Conservation (phyloP, 2,888 invertebrate genomes). For the Apotomis turbidana region DNA sequence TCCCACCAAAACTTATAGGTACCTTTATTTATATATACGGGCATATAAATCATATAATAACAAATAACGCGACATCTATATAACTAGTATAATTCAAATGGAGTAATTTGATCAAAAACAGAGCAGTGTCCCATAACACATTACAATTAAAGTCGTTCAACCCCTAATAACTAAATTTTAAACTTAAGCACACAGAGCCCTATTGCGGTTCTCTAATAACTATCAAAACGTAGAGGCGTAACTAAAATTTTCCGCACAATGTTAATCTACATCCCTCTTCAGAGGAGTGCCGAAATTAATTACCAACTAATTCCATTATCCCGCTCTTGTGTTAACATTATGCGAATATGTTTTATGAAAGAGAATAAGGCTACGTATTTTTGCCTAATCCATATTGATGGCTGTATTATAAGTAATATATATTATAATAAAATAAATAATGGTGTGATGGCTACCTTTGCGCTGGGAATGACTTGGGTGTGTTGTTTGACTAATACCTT, state of each 20-base stretch:
- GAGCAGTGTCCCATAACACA: slow-evolving; percentile 9
- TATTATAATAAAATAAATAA: no score
- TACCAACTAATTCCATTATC: slow-evolving; percentile 72
- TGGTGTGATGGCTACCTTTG: no score
- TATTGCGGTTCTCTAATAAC: slow-evolving; percentile 50
- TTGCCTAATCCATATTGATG: slow-evolving; percentile 6
- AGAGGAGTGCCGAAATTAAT: slow-evolving; percentile 70
- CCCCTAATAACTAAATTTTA: slow-evolving; percentile 45
- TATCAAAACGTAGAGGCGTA: slow-evolving; percentile 53
- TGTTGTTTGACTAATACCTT: no score
- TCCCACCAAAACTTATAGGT: no score
- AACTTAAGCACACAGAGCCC: slow-evolving; percentile 46
- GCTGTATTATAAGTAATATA: neutral
- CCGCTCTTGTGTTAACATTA: slow-evolving; percentile 49
- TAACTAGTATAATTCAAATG: neutral
- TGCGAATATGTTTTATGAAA: slow-evolving; percentile 40
- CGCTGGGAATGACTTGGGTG: no score
- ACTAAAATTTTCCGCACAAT: slow-evolving; percentile 61
- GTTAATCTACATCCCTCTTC: slow-evolving; percentile 63
- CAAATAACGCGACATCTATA: neutral
- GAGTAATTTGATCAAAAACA: slow-evolving; percentile 11
- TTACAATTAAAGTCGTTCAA: slow-evolving; percentile 32
- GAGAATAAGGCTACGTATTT: slow-evolving; percentile 26
- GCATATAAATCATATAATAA: no score
- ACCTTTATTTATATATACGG: no score